Evolutionary conservation across 1,140 invertebrate species (phyloP), one percentile per base, ranked within the genome.

Genomic region (Pogonus chalceus): DNA sequence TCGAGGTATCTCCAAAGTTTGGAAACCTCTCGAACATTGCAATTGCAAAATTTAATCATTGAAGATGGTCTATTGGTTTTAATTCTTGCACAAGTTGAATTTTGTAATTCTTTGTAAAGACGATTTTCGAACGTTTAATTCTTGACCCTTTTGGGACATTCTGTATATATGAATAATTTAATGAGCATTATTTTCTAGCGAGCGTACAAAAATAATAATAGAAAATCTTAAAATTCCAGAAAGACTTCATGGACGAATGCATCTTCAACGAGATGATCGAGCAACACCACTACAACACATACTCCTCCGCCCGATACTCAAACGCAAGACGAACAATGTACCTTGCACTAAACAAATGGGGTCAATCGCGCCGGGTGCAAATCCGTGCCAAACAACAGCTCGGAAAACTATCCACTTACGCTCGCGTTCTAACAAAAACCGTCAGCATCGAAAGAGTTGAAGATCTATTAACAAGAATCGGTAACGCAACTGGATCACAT

Each of bases 261-360:
- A 76, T 89, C 59, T 90, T 91, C 77, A 85, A 88, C 69, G 88
- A 92, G 69, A 85, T 81, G 65, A 81, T 90, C 69, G 84, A 87
- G 67, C 78, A 84, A 66, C 83, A 89, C 68, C 83, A 87, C 67
- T 90, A 90, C 76, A 90, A 90, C 70, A 86, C 85, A 4, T 92
- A 91, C 72, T 86, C 84, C 58, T 87, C 84, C 52, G 79, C 76
- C 51, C 79, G 80, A 65, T 85, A 88, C 76, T 86, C 84, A 9
- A 83, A 80, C 61, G 68, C 74, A 10, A 77, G 77, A 59, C 80
- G 83, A 58, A 86, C 84, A 0, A 72, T 82, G 54, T 91, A 87
- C 70, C 71, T 91, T 62, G 88, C 85, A 21, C 69, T 90, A 39
- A 85, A 87, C 66, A 79, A 80, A 55, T 70, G 75, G 35, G 88